Base-by-base conservation (phyloP, 2,888 invertebrate species). In the Epistrophe eligans region DNA sequence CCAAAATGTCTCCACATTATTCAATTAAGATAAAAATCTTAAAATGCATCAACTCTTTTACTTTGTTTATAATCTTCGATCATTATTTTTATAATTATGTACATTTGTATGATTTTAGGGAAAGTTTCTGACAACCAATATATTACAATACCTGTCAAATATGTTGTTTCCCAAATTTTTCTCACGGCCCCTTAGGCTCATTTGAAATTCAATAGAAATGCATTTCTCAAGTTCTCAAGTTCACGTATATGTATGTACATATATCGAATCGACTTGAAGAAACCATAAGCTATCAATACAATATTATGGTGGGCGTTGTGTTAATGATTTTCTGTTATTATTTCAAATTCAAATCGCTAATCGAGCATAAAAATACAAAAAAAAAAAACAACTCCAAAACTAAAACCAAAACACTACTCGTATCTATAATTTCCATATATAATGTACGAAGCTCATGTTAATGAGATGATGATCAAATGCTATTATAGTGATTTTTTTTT, bases 401-500 rank as follows among this genome's bases (percentile, higher is more conserved):
- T 43, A 32, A 38, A 32, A 38, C 52, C 45, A 71, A 43, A 40
- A 50, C 15, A 50, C 24, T 24, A 24, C 24, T 24, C 24, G 24
- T 24, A 24, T 24, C 28, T 15, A 9, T 58, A 64, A 71, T 66
- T 76, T 72, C 66, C 76, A 67, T 79, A 48, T 40, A n/a, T n/a
- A n/a, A n/a, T n/a, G n/a, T n/a, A 58, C 76, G 58, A 58, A 67
- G 50, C 64, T 43, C 50, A 67, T 50, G 67, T 67, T 80, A 84
- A 84, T 76, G 71, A 76, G 80, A 52, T 52, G 84, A 71, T 80
- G 58, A 71, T 74, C 71, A 40, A n/a, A 60, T 55, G 35, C 40
- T 40, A 62, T 73, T 55, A 67, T 45, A 60, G 32, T 40, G n/a
- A 66, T 66, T 40, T 82, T 38, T 13, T 58, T 35, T 17, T 6